Evolutionary conservation across 2,888 invertebrate genomes (phyloP).

Genomic region (Andrena minutula): DNA sequence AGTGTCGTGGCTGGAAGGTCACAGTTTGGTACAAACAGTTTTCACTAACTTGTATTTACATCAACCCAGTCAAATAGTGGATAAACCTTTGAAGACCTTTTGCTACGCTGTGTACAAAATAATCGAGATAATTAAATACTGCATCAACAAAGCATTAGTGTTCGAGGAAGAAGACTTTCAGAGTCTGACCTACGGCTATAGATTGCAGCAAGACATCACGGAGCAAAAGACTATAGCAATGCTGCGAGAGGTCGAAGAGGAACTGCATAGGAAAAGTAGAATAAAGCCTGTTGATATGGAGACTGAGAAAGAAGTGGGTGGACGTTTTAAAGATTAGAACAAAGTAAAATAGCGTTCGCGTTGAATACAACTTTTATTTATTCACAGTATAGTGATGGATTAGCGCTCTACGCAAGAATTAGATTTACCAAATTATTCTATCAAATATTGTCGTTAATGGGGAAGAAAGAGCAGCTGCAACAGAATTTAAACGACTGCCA

Average conservation of each 20-base stretch:
- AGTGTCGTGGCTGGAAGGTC: constrained; percentile 99
- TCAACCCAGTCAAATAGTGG: constrained; percentile 93
- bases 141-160: constrained; percentile 94
- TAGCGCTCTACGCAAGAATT: constrained; percentile 92
- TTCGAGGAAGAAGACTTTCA: constrained; percentile 99
- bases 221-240: constrained; percentile 93
- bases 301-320: constrained; percentile 84
- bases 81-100: constrained; percentile 94
- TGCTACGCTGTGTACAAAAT: constrained; percentile 95
- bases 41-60: constrained; percentile 98
- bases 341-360: neutral
- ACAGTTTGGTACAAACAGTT: constrained; percentile 97
- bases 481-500: constrained; percentile 91
- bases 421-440: constrained; percentile 95
- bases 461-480: constrained; percentile 88
- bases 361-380: constrained; percentile 5
- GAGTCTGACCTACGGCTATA: constrained; percentile 95
- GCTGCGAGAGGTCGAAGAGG: constrained; percentile 96
- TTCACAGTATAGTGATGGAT: constrained; percentile 86
- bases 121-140: constrained; percentile 95
- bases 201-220: constrained; percentile 92
- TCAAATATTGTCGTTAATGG: constrained; percentile 91
- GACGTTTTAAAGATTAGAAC: constrained; percentile 10
- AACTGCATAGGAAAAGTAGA: constrained; percentile 90
- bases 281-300: constrained; percentile 86